A percentile compares a stretch with the other conserved stretches of the same genome.
Evolutionary conservation across 2,888 invertebrate species (phyloP).

Genomic region (Leucozona laternaria): DNA sequence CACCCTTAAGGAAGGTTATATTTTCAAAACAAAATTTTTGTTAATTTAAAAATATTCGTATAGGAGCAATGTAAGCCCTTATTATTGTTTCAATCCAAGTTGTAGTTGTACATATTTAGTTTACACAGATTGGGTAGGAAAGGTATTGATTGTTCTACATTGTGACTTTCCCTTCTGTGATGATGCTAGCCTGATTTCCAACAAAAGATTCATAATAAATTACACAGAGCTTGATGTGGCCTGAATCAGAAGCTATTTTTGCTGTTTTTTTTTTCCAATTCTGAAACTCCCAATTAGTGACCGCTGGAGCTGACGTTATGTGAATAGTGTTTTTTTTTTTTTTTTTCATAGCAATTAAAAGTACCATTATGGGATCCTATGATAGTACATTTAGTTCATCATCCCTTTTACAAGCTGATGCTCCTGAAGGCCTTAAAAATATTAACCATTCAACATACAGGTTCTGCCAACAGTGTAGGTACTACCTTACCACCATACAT

Average conservation of each 20-base stretch:
- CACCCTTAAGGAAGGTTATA: neutral
- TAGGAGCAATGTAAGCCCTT: neutral
- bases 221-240: conserved; percentile 14
- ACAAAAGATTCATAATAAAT: conserved; percentile 27
- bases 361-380: conserved; percentile 19
- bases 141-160: conserved; percentile 20
- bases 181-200: neutral
- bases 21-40: neutral
- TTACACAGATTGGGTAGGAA: neutral
- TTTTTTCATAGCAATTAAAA: conserved; percentile 36
- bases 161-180: conserved; percentile 6
- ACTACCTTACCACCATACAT: neutral
- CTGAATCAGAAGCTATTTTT: conserved; percentile 11
- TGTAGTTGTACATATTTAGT: too few relatives aligned
- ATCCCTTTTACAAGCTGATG: conserved; percentile 19
- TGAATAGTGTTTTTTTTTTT: neutral
- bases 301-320: conserved; percentile 26
- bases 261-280: neutral
- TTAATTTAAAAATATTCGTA: neutral
- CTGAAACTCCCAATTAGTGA: conserved; percentile 38
- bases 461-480: neutral
- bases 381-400: conserved; percentile 28
- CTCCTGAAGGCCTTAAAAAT: conserved; percentile 15
- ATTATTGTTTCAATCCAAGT: conserved; percentile 6
- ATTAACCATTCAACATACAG: conserved; percentile 1